Base-by-base conservation (phyloP, 2,113 vertebrate species). In the Odocoileus virginianus region DNA sequence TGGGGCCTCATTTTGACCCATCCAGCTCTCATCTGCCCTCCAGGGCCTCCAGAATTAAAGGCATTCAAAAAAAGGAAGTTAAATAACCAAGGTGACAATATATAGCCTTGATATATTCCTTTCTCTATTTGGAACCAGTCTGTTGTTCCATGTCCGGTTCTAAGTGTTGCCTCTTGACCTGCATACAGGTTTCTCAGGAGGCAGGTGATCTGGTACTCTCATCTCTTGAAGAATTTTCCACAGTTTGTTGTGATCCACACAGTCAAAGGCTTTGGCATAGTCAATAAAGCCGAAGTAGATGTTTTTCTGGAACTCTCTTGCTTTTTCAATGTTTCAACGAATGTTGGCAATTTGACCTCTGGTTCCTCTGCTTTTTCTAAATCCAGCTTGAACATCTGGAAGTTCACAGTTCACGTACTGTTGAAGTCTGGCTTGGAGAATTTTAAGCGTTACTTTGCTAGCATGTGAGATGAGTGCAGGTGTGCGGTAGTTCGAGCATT, bases 1-100 rank as follows among this genome's bases (percentile, higher is more conserved):
- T 52, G 11, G 43, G 33, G 17, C 12, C 55, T 52, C 57, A 3
- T 92, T 58, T 84, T 57, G 71, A 45, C 27, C 55, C 47, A 64
- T 23, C 84, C 40, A 76, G 50, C 33, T 96, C 60, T 89, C 10
- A 4, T 55, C 16, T 92, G 52, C 52, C 71, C 8, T 55, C 6
- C 2, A n/a, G 81, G 30, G 87, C n/a, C 79, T 94, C 79, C 40
- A 88, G n/a, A 88, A 87, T 47, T 47, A 88, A 85, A 81, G 43
- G 5, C 21, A 91, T 60, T 64, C 74, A 57, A 33, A 43, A 87
- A 90, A 92, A 58, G 15, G 16, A 91, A n/a, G 15, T 64, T 64
- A 64, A 17, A 64, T 64, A 64, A 64, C 1, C 61, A 64, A 9
- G 61, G 30, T 64, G 7, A n/a, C 33, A 64, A 64, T n/a, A 33